Base-by-base conservation (phyloP, 2,797 vertebrate species). In the Periparus ater region DNA sequence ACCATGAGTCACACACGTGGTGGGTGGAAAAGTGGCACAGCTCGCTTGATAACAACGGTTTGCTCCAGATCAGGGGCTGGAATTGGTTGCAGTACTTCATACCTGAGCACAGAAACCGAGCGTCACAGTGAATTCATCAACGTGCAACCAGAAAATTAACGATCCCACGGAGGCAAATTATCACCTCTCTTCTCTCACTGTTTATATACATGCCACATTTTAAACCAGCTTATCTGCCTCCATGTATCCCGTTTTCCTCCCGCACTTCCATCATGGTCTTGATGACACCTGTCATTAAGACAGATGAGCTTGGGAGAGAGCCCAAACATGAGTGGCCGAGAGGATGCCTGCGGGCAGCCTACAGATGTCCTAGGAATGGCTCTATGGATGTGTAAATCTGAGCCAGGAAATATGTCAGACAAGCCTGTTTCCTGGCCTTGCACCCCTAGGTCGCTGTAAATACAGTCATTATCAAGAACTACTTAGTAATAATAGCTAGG, bases 401-500 rank as follows among this genome's bases (percentile, higher is more conserved):
- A 88, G 79, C 21, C 94, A 95, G 95, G 95, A 96, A 96, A 93
- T 53, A 66, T 72, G 94, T 86, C 88, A 91, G 91, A 95, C 89
- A 90, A 95, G 62, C 76, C 95, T 96, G 94, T 95, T 96, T 96
- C 96, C 96, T 96, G 94, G 88, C 95, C 93, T 95, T 81, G 70
- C 66, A 95, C 93, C 79, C 70, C 72, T 53, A 70, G 89, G 94
- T 95, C 11, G 0, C 62, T 53, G 81, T 63, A 87, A 91, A 89
- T 47, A 54, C 62, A 70, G 40, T 65, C 79, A 72, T 82, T 54
- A 94, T 51, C 67, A 85, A 83, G 73, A 85, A 60, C 3, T 5
- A 72, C 76, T 90, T 16, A 78, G 76, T 58, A 84, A 67, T 72
- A 36, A 54, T 17, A 82, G 68, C 50, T 63, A 68, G 54, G n/a